phyloP scores from a whole-genome alignment of 2,113 vertebrate species.

The Sorex araneus region DNA sequence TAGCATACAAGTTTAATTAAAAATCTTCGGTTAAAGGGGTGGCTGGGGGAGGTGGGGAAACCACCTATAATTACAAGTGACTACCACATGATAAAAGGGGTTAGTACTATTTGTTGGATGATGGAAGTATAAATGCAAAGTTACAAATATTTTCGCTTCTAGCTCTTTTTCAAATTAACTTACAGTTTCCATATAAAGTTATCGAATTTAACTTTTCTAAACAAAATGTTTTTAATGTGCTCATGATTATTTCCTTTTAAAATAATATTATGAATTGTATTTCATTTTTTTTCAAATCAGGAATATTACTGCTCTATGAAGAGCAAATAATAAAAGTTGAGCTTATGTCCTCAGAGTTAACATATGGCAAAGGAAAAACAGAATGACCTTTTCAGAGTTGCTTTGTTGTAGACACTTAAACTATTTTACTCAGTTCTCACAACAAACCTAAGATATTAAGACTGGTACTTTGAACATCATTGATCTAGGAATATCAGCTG shows the following conservation, averaged over 20 bases:
- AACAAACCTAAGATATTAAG: not conserved
- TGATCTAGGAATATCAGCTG: not conserved
- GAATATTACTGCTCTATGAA: constrained; percentile 24
- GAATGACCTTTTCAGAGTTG: constrained; percentile 39
- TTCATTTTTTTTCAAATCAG: constrained; percentile 42
- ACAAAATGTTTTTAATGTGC: constrained; percentile 53
- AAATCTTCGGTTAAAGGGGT: not conserved
- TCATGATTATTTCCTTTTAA: constrained; percentile 61
- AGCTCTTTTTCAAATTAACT: not conserved
- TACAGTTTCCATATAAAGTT: constrained; percentile 38
- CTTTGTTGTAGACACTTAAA: constrained; percentile 20
- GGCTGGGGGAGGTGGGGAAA: not conserved
- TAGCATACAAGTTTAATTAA: not conserved
- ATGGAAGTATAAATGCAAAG: constrained; percentile 13
- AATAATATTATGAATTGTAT: constrained; percentile 31
- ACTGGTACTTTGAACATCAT: not conserved
- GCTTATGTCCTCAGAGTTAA: constrained; percentile 18
- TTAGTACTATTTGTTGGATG: constrained; percentile 30
- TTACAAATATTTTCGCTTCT: constrained; percentile 4
- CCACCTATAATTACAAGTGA: constrained; percentile 2
- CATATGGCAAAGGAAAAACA: not conserved
- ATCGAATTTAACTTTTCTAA: constrained; percentile 41
- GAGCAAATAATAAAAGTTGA: constrained; percentile 52
- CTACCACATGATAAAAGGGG: not conserved
- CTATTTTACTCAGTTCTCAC: not conserved